Percentiles rank a stretch among this genome's conserved stretches.
These are phyloP conservation scores for Tinea trinotella DNA, from an alignment of 2,888 invertebrate species.

Conservation along the genomic window DNA sequence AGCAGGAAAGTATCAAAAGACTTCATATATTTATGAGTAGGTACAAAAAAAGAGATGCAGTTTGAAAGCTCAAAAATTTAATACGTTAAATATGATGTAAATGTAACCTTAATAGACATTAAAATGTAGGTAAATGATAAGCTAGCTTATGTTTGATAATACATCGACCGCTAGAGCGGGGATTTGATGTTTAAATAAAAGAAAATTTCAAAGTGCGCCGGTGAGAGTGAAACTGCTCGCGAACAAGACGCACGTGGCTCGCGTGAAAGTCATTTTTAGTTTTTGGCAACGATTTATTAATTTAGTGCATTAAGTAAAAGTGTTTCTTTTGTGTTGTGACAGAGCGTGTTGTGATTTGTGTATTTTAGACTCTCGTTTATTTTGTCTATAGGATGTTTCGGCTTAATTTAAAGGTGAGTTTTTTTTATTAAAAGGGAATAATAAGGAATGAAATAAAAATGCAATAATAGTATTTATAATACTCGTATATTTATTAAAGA, in stretches of 20 bases:
- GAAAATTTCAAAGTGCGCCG: conserved; percentile 43
- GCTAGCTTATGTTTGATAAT: conserved; percentile 35
- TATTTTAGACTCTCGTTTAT: neutral
- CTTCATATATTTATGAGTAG: no score
- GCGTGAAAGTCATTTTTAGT: neutral
- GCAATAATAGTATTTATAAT: no score
- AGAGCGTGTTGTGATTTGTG: conserved; percentile 8
- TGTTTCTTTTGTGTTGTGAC: neutral
- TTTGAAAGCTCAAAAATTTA: no score
- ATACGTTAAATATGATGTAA: neutral
- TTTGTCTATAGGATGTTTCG: conserved; percentile 9
- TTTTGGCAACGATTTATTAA: conserved; percentile 2
- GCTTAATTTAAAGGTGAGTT: conserved; percentile 4
- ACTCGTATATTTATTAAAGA: no score
- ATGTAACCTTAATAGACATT: conserved; percentile 21
- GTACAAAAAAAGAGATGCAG: no score
- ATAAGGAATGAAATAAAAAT: no score
- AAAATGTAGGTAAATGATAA: conserved; percentile 19
- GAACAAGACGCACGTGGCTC: conserved; percentile 30
- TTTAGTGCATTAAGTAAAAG: neutral
- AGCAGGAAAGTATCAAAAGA: no score
- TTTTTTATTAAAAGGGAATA: no score
- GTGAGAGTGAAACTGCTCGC: conserved; percentile 55
- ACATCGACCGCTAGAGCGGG: conserved; percentile 45
- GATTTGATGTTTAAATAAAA: conserved; percentile 57